These are phyloP conservation scores for Balanococcus diminutus DNA, from an alignment of 2,888 invertebrate genomes.

Conservation along the genomic window DNA sequence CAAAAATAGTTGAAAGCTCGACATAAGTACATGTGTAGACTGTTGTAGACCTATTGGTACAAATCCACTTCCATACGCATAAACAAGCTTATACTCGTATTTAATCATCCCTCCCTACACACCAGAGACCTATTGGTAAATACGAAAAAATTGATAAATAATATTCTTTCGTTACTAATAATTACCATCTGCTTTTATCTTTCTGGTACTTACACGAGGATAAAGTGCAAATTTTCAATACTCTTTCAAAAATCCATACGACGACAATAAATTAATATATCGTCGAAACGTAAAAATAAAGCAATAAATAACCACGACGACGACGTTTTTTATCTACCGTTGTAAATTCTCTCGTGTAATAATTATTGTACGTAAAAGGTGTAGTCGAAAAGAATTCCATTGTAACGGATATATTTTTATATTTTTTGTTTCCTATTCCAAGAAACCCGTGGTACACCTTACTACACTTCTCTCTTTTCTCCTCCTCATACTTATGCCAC, in stretches of 20 bases:
- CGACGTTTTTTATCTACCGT: not conserved
- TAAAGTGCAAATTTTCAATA: slow-evolving; percentile 25
- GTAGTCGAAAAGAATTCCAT: slow-evolving; percentile 26
- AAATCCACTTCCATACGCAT: not conserved
- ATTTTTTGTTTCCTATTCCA: not conserved
- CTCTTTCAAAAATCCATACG: not conserved
- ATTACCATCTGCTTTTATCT: not conserved
- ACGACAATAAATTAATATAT: slow-evolving; percentile 35
- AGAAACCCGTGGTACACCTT: not conserved
- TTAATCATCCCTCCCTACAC: not conserved
- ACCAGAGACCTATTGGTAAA: slow-evolving; percentile 11
- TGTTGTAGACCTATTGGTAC: not conserved
- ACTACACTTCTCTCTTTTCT: too few relatives aligned
- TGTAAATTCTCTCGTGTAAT: slow-evolving; percentile 34
- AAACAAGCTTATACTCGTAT: not conserved
- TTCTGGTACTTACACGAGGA: not conserved
- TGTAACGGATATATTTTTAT: not conserved
- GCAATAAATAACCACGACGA: slow-evolving; percentile 21
- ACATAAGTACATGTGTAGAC: not conserved
- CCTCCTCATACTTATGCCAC: not conserved
- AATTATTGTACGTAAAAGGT: slow-evolving; percentile 16
- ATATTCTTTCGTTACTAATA: not conserved
- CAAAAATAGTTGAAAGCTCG: too few relatives aligned
- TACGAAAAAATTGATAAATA: not conserved
- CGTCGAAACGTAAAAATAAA: slow-evolving; percentile 31